A percentile compares a stretch with the other conserved stretches of the same genome.
Conservation (phyloP, 2,888 invertebrate genomes). For the Lasioglossum zephyrum region DNA sequence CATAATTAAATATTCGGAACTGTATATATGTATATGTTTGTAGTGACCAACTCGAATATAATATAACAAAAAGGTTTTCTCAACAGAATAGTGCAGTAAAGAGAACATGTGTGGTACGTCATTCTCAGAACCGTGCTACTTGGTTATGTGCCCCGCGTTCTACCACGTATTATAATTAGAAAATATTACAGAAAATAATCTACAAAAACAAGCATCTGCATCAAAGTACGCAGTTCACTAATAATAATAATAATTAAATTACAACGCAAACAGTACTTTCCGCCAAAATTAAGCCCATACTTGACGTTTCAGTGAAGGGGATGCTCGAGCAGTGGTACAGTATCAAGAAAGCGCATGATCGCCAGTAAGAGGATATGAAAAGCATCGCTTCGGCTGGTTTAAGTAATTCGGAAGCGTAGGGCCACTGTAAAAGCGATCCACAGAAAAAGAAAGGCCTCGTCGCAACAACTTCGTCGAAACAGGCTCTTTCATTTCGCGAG, state of each 20-base stretch:
- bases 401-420: background rate
- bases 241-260: background rate
- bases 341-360: background rate
- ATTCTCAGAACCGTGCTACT: too few relatives aligned
- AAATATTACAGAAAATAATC: too few relatives aligned
- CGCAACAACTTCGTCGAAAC: conserved; percentile 52
- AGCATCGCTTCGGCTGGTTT: background rate
- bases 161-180: too few relatives aligned
- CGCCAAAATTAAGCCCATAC: background rate
- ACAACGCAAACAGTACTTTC: background rate
- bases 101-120: too few relatives aligned
- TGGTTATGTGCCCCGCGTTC: too few relatives aligned
- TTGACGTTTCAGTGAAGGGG: background rate
- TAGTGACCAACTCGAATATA: too few relatives aligned
- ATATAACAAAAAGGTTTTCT: too few relatives aligned
- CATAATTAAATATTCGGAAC: background rate
- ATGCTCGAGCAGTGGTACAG: background rate
- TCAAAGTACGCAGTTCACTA: background rate
- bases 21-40: background rate
- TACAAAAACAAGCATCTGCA: too few relatives aligned
- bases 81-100: too few relatives aligned
- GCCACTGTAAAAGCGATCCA: background rate
- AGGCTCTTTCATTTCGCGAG: conserved; percentile 55
- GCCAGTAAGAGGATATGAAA: background rate
- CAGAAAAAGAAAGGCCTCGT: conserved; percentile 23